These are phyloP conservation scores for Trididemnum nubilum DNA, from an alignment of 23 tunicate species.

Conservation along the genomic window DNA sequence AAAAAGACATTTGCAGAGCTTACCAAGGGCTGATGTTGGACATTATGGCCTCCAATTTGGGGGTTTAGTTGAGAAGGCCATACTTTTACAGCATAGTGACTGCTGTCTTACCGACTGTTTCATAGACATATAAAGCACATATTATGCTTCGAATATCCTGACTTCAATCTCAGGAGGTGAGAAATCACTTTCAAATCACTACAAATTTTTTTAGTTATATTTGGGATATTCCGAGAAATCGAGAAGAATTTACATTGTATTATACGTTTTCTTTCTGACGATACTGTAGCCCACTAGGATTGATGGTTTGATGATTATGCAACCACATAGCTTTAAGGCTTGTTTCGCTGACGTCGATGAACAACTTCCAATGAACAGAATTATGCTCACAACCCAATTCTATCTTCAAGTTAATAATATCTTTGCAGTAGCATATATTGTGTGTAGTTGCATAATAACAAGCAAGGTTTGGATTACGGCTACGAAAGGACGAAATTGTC, in stretches of 20 bases:
- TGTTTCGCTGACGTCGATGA: constrained; percentile 55
- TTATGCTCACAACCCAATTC: constrained; percentile 43
- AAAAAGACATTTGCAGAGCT: constrained; percentile 8
- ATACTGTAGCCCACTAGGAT: constrained; percentile 22
- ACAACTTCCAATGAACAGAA: constrained; percentile 44
- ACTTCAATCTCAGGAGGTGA: constrained; percentile 41
- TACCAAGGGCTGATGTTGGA: constrained; percentile 30
- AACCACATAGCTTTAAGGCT: constrained; percentile 40
- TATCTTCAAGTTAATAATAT: constrained; percentile 26
- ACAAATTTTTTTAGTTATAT: constrained; percentile 41
- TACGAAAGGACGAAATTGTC: constrained; percentile 32
- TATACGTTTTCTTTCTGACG: constrained; percentile 13
- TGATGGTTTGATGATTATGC: constrained; percentile 43
- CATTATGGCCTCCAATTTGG: constrained; percentile 33
- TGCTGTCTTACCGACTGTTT: constrained; percentile 54
- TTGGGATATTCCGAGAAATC: constrained; percentile 12
- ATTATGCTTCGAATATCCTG: constrained; percentile 37
- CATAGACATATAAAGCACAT: constrained; percentile 46
- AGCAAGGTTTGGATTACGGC: constrained; percentile 18
- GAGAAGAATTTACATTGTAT: constrained; percentile 34
- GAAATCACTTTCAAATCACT: constrained; percentile 40
- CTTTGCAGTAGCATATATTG: constrained; percentile 18
- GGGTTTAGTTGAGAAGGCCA: constrained; percentile 35
- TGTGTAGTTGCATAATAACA: constrained; percentile 20
- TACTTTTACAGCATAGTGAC: constrained; percentile 50